Percentiles rank a stretch among this genome's conserved stretches.
phyloP scores from a whole-genome alignment of 2,113 vertebrate species.

The Balaeniceps rex region DNA sequence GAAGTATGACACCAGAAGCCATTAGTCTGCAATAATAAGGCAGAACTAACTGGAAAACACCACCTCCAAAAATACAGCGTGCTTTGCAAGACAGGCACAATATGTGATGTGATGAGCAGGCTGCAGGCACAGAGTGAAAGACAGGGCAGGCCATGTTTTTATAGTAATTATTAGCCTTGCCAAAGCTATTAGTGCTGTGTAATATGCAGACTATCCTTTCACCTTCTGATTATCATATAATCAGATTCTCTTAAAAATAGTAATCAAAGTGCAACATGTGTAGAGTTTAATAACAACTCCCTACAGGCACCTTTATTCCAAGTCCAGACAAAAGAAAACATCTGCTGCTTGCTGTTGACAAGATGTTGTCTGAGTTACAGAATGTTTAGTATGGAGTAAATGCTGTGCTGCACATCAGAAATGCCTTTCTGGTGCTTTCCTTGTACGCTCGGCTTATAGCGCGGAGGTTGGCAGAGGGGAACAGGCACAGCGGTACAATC shows the following conservation, averaged over 20 bases:
- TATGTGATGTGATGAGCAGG: neutral
- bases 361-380: conserved; percentile 26
- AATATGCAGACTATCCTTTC: neutral
- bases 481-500: fast-evolving
- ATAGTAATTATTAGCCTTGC: conserved; percentile 1
- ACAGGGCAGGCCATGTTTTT: neutral
- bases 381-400: neutral
- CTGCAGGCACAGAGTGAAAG: neutral
- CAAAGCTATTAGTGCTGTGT: neutral
- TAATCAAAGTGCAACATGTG: conserved; percentile 48
- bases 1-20: conserved; percentile 55
- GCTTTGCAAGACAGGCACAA: neutral
- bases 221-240: neutral
- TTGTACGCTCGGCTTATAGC: neutral
- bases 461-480: neutral
- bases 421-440: neutral
- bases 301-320: conserved; percentile 45
- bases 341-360: conserved; percentile 36
- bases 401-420: neutral
- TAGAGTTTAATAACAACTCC: conserved; percentile 34
- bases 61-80: neutral
- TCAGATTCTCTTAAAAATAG: conserved; percentile 28
- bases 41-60: conserved; percentile 51
- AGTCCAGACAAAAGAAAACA: conserved; percentile 53
- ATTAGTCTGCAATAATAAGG: conserved; percentile 30